Conservation (phyloP, 2,113 vertebrate genomes). For the Formicarius rufipectus region DNA sequence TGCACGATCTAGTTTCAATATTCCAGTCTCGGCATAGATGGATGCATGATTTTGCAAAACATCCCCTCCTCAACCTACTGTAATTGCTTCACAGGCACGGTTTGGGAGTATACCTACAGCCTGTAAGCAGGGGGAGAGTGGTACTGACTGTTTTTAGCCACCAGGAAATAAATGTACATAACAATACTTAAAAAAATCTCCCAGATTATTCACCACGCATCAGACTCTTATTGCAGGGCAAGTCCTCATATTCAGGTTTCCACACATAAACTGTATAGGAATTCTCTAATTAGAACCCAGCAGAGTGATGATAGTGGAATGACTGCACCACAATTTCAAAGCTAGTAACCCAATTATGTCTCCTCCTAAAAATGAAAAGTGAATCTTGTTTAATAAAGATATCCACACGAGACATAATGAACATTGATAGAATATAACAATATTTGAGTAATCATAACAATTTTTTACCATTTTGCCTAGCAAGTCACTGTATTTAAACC, state of each 20-base stretch:
- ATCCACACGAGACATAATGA: not conserved
- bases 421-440: not conserved
- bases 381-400: not conserved
- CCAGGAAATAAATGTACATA: not conserved
- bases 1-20: not conserved
- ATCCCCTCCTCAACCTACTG: not conserved
- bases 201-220: not conserved
- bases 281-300: constrained; percentile 17
- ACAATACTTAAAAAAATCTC: not conserved
- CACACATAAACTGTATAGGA: not conserved
- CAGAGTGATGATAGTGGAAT: not conserved
- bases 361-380: not conserved
- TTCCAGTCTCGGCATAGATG: not conserved
- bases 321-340: not conserved
- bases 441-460: not conserved
- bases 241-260: not conserved
- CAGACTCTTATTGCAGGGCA: not conserved
- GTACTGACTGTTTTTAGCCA: not conserved
- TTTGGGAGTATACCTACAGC: not conserved
- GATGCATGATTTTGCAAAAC: not conserved
- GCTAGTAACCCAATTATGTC: not conserved
- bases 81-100: not conserved
- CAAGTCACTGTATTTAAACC: not conserved
- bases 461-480: not conserved
- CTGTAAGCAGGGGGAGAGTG: not conserved